Evolutionary conservation across 2,888 invertebrate genomes (phyloP).

Genomic region (Metallyticus violacea): DNA sequence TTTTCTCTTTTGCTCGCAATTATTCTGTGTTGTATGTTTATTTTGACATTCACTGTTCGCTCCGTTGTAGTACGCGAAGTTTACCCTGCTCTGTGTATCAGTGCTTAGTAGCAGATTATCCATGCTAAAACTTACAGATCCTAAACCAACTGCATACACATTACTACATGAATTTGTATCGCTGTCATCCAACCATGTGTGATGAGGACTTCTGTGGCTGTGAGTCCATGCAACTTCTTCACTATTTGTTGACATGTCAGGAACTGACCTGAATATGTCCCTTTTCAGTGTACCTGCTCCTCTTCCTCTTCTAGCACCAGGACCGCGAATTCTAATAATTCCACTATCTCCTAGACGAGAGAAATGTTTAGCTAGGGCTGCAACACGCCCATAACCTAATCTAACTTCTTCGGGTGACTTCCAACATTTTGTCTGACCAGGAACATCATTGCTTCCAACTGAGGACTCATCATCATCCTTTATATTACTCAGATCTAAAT

Average conservation of each 20-base stretch:
- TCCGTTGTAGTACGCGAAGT: neutral
- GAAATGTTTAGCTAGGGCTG: conserved; percentile 68
- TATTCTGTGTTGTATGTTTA: neutral
- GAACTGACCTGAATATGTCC: conserved; percentile 48
- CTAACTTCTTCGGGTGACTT: conserved; percentile 67
- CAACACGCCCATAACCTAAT: conserved; percentile 67
- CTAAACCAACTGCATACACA: conserved; percentile 31
- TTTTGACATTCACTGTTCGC: neutral
- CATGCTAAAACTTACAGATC: conserved; percentile 38
- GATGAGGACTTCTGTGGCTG: conserved; percentile 35
- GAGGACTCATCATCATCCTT: conserved; percentile 39
- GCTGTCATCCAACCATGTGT: conserved; percentile 29
- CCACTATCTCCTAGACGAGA: conserved; percentile 23
- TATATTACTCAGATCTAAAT: conserved; percentile 45
- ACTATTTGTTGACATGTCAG: conserved; percentile 37
- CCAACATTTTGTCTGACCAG: conserved; percentile 54
- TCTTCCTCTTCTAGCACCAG: neutral
- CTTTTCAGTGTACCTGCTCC: conserved; percentile 43
- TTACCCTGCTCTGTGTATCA: too few species aligned
- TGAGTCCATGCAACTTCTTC: conserved; percentile 38
- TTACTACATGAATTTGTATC: neutral
- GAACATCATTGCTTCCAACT: neutral
- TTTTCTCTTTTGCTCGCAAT: neutral
- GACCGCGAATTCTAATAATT: neutral
- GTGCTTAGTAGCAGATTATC: conserved; percentile 26